These are phyloP conservation scores for Calameuta idolon DNA, from an alignment of 2,888 invertebrate species.

Conservation along the genomic window DNA sequence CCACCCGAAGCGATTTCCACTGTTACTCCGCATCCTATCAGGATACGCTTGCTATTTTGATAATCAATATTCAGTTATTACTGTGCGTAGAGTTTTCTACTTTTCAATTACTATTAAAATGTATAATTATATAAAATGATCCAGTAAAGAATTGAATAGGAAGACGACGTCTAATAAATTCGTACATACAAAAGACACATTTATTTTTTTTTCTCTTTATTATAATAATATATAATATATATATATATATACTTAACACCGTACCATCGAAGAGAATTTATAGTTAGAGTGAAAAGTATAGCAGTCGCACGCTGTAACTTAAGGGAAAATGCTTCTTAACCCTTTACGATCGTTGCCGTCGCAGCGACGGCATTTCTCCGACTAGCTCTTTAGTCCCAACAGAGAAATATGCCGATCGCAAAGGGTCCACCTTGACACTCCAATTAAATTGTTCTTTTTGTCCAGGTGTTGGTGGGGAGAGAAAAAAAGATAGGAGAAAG, in stretches of 20 bases:
- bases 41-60: neutral
- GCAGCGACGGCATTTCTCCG: too few relatives aligned
- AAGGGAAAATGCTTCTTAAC: slow-evolving; percentile 34
- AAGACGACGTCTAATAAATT: slow-evolving; percentile 28
- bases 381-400: too few relatives aligned
- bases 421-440: neutral
- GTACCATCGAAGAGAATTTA: slow-evolving; percentile 52
- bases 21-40: neutral
- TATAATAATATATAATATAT: slow-evolving; percentile 42
- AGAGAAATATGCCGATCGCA: too few relatives aligned
- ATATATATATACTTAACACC: slow-evolving; percentile 51
- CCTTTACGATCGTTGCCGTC: too few relatives aligned
- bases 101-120: neutral
- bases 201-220: slow-evolving; percentile 52
- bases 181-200: slow-evolving; percentile 39
- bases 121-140: neutral
- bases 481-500: neutral
- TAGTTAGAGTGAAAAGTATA: slow-evolving; percentile 45
- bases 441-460: neutral
- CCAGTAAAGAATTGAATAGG: neutral
- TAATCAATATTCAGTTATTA: neutral
- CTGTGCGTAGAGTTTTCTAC: neutral
- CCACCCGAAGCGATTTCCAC: neutral
- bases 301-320: slow-evolving; percentile 40
- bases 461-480: neutral